Base-by-base conservation (phyloP, 2,888 invertebrate species). In the Alsophila aescularia region DNA sequence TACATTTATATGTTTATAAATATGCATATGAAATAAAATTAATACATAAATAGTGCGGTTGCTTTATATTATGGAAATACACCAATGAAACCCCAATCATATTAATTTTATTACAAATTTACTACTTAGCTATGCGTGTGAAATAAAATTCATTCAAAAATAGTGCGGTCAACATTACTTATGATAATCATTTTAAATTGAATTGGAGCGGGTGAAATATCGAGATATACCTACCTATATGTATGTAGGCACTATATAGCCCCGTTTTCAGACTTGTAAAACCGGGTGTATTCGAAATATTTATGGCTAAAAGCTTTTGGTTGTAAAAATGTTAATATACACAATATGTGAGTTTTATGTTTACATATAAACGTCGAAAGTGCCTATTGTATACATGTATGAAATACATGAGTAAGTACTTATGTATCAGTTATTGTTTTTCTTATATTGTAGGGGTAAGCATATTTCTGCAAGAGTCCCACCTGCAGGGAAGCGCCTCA, bases 221-320 rank as follows among this genome's bases (percentile, higher is more conserved):
- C 40, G 14, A 16, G 24, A 2, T 27, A 13, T 3, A n/a, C 2
- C 10, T 24, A 35, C 21, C 18, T 18, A 18, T 24, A 29, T 16
- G 1, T 16, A 8, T 14, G 15, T n/a, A 36, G 29, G 8, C 14
- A 4, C 14, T 24, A 12, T 24, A 12, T 14, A 18, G 24, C 24
- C 9, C 7, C 34, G 9, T 43, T 32, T 43, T 21, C 34, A 41
- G 27, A 32, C 35, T 41, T 55, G 36, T 35, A 72, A 75, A 77
- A 71, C 69, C 69, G 66, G 69, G 67, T 69, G 73, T 71, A 74
- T 70, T 70, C 70, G 66, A 68, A 83, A 72, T 85, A 83, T 85
- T 81, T 79, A 81, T 74, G 75, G 76, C 69, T 87, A 80, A 87
- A 85, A 87, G 87, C 87, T 84, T 87, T 87, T 78, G 75, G 82